Evolutionary conservation across 2,113 vertebrate genomes (phyloP).

Genomic region (Protobothrops mucrosquamatus): DNA sequence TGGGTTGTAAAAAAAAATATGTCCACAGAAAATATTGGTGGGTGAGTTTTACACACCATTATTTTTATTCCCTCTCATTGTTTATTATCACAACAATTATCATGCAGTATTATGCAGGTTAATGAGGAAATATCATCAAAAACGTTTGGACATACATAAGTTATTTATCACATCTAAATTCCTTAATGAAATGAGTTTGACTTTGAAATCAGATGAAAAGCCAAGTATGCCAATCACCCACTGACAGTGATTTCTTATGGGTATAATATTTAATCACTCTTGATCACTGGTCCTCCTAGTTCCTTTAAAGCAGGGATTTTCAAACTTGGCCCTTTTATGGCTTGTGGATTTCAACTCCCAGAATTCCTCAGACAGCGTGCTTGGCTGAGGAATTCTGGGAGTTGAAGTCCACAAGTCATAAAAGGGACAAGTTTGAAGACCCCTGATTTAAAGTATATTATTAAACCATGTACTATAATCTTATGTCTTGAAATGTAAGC

Average conservation of each 20-base stretch:
- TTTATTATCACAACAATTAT: background rate
- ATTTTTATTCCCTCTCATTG: background rate
- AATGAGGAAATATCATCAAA: background rate
- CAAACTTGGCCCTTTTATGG: no score
- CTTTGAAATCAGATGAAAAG: background rate
- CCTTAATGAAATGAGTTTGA: background rate
- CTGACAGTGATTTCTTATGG: background rate
- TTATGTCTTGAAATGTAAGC: background rate
- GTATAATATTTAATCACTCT: background rate
- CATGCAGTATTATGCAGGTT: background rate
- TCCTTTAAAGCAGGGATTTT: background rate
- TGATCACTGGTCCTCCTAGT: background rate
- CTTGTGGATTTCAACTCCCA: no score
- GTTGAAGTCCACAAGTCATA: no score
- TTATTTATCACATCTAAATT: background rate
- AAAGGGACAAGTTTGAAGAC: no score
- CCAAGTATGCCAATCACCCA: accelerated
- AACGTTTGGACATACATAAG: background rate
- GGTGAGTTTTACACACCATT: background rate
- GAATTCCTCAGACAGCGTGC: no score
- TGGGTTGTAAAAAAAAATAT: background rate
- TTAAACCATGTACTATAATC: background rate
- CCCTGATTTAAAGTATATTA: background rate
- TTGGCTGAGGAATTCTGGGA: no score
- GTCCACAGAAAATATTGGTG: background rate